Conservation (phyloP, 2,797 vertebrate species). For the Halcyon leucocephala region DNA sequence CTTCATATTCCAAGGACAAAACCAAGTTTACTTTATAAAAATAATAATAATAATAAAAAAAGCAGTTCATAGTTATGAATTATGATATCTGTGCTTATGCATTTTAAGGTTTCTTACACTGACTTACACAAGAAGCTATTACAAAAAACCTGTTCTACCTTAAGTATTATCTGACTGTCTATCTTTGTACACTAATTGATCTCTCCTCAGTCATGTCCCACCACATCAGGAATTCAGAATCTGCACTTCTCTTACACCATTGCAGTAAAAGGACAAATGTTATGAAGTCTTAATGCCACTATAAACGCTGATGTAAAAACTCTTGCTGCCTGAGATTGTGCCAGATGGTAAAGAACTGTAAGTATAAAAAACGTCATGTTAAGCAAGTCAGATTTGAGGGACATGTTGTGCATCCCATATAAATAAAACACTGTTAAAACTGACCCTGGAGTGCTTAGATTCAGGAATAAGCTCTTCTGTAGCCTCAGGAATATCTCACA, state of each 20-base stretch:
- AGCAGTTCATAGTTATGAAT: neutral
- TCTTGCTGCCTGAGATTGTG: neutral
- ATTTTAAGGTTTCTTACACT: neutral
- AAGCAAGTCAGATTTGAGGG: slow-evolving; percentile 17
- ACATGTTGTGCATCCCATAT: neutral
- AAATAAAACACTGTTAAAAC: slow-evolving; percentile 40
- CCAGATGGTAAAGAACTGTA: slow-evolving; percentile 44
- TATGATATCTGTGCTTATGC: neutral
- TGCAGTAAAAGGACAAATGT: slow-evolving; percentile 8
- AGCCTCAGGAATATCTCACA: neutral
- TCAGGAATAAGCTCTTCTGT: slow-evolving; percentile 2
- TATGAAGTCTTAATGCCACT: neutral
- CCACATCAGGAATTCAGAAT: neutral
- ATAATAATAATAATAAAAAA: neutral
- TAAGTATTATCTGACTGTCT: neutral
- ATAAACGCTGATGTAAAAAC: slow-evolving; percentile 29
- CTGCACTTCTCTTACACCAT: neutral
- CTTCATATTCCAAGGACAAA: neutral
- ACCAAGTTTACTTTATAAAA: neutral
- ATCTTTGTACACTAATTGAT: neutral
- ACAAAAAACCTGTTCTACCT: neutral
- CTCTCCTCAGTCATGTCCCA: neutral
- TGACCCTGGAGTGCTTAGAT: neutral
- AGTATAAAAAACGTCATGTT: slow-evolving; percentile 15
- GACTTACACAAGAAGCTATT: neutral